Percentiles rank a stretch among this genome's conserved stretches.
Evolutionary conservation across 2,888 invertebrate species (phyloP).

Genomic region (Alcis repandata): DNA sequence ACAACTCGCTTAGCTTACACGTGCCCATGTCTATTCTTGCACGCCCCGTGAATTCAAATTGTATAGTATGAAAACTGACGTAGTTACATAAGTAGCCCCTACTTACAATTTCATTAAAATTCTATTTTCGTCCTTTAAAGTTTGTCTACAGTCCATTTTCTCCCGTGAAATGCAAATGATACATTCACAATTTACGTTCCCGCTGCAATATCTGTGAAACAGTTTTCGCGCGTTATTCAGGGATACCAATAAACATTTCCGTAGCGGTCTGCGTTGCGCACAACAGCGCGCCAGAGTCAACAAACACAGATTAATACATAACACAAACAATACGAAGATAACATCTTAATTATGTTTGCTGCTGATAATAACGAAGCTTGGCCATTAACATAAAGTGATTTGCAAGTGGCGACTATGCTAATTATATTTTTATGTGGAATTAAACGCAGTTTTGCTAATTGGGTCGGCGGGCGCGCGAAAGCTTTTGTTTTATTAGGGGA

Average conservation of each 20-base stretch:
- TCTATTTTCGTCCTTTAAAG: background rate
- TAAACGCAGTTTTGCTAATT: constrained; percentile 11
- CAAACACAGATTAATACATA: constrained; percentile 31
- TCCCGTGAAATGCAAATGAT: background rate
- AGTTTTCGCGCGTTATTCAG: constrained; percentile 30
- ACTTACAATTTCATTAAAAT: too few species aligned
- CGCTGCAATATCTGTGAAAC: constrained; percentile 22
- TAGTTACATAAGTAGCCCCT: too few species aligned
- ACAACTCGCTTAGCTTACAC: too few species aligned
- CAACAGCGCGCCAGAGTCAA: constrained; percentile 27
- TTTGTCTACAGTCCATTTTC: background rate
- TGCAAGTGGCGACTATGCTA: constrained; percentile 20
- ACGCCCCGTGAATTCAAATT: too few species aligned
- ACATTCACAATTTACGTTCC: constrained; percentile 6
- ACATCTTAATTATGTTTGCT: constrained; percentile 34
- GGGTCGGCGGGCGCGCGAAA: background rate
- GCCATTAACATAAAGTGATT: constrained; percentile 25
- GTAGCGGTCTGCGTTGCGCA: constrained; percentile 38
- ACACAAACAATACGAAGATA: constrained; percentile 32
- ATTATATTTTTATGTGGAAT: constrained; percentile 19
- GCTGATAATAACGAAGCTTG: constrained; percentile 24
- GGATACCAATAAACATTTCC: constrained; percentile 35
- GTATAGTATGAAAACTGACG: too few species aligned
- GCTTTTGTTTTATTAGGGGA: constrained; percentile 3
- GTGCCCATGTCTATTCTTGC: too few species aligned